Conservation (phyloP, 1,140 invertebrate genomes). For the Globodera rostochiensis region DNA sequence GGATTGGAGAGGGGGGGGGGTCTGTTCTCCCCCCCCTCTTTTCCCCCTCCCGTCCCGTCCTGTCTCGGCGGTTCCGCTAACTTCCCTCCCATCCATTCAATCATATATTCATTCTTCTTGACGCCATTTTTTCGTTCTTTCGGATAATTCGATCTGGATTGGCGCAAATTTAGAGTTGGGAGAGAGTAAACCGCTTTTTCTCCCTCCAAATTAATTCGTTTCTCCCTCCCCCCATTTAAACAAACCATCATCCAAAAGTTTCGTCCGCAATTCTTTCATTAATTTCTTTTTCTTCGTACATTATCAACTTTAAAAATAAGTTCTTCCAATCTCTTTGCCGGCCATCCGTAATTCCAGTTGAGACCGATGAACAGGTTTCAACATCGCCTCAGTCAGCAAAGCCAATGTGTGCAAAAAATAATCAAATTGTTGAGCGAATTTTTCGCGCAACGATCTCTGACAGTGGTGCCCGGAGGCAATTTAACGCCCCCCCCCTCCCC, state of each 20-base stretch:
- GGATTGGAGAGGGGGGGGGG: neutral
- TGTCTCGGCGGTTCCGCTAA: conserved; percentile 13
- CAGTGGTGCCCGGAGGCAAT: neutral
- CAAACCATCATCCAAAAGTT: conserved; percentile 1
- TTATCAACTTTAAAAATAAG: neutral
- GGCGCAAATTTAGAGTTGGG: neutral
- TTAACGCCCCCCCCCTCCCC: neutral
- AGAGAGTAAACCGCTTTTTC: conserved; percentile 10
- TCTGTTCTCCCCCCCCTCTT: neutral
- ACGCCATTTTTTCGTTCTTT: neutral
- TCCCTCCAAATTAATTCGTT: neutral
- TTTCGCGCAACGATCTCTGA: neutral
- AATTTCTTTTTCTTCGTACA: neutral
- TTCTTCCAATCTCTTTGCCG: neutral
- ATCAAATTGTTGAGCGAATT: conserved; percentile 6
- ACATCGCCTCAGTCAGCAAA: neutral
- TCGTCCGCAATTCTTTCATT: neutral
- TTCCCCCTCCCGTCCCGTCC: neutral
- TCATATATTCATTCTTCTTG: neutral
- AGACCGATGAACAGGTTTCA: conserved; percentile 2
- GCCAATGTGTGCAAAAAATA: neutral
- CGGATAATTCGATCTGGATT: conserved; percentile 11
- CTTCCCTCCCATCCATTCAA: neutral
- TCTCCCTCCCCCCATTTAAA: neutral
- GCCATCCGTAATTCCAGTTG: neutral